Evolutionary conservation across 2,797 vertebrate genomes (phyloP).

Genomic region (Myotis pilosus): DNA sequence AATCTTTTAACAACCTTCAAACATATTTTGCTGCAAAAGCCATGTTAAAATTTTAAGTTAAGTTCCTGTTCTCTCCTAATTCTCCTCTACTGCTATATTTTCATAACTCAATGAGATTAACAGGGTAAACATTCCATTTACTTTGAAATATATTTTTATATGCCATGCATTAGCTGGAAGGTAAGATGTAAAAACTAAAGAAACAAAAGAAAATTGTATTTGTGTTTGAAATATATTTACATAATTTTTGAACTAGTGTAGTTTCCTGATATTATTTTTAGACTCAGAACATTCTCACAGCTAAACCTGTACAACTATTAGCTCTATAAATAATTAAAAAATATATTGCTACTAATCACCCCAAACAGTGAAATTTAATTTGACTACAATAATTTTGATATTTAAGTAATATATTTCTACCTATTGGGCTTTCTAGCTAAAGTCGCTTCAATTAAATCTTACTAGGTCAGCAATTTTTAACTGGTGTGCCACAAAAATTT

Average conservation of each 20-base stretch:
- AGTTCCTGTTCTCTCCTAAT: not conserved
- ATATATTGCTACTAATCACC: not conserved
- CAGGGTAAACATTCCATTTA: not conserved
- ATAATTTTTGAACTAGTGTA: not conserved
- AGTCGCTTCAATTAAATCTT: not conserved
- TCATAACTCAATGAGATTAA: constrained; percentile 3
- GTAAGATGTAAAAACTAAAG: constrained; percentile 19
- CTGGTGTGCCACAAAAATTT: not conserved
- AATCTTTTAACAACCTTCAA: constrained; percentile 19
- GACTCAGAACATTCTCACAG: not conserved
- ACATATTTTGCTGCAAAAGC: constrained; percentile 31
- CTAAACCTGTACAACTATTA: not conserved
- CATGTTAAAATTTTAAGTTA: not conserved
- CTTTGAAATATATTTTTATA: constrained; percentile 44
- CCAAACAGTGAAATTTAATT: not conserved
- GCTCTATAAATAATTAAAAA: not conserved
- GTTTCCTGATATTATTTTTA: not conserved
- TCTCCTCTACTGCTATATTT: not conserved
- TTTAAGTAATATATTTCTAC: not conserved
- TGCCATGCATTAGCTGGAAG: not conserved
- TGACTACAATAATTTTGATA: constrained; percentile 5
- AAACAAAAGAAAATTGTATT: constrained; percentile 29
- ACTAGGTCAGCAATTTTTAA: not conserved
- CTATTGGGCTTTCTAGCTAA: not conserved
- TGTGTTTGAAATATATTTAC: not conserved